Evolutionary conservation across 2,113 vertebrate genomes (phyloP).

Genomic region (Leucosticte australis): DNA sequence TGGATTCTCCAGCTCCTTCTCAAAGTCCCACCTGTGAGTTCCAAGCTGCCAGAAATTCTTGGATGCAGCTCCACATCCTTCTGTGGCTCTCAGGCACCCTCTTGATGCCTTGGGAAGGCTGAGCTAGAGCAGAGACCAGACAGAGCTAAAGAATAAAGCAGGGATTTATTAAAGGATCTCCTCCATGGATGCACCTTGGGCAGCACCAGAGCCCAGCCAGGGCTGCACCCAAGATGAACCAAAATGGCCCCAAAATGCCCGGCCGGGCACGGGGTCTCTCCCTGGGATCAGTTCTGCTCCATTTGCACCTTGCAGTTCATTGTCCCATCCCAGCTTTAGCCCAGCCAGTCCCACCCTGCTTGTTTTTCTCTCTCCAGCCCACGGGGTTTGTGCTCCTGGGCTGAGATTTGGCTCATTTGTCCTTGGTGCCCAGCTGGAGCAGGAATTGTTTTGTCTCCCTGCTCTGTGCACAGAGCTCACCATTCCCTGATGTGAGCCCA

Average conservation of each 20-base stretch:
- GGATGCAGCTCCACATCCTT: accelerated
- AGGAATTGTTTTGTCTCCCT: neutral
- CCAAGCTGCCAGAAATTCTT: neutral
- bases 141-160: neutral
- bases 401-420: neutral
- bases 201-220: too few species aligned
- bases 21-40: neutral
- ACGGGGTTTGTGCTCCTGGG: neutral
- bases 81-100: neutral
- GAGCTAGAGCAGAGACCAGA: accelerated
- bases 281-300: too few species aligned
- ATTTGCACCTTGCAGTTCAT: too few species aligned
- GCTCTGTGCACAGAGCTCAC: neutral
- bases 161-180: too few species aligned
- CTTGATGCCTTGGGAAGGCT: neutral
- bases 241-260: too few species aligned
- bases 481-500: neutral
- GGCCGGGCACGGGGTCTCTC: too few species aligned
- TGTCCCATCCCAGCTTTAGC: too few species aligned
- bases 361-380: too few species aligned
- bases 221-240: too few species aligned
- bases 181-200: too few species aligned
- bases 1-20: neutral
- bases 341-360: too few species aligned
- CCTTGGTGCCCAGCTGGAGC: neutral